Conservation (phyloP, 2,113 vertebrate species). For the Trochalopteron elliotii region DNA sequence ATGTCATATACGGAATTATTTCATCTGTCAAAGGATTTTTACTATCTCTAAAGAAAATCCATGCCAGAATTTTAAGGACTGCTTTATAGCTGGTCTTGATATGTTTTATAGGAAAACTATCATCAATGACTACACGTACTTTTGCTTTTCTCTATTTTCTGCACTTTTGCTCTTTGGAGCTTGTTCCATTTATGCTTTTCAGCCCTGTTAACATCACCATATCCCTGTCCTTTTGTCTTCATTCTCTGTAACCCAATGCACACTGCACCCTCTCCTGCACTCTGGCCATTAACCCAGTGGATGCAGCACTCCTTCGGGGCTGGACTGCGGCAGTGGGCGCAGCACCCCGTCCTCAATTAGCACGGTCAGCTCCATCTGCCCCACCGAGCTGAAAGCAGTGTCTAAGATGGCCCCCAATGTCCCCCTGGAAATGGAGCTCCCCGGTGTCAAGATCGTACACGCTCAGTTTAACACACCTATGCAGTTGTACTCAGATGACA, state of each 20-base stretch:
- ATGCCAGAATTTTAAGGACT: not conserved
- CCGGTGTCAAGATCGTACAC: conserved; percentile 82
- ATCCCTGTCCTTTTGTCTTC: conserved; percentile 48
- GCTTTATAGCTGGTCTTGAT: not conserved
- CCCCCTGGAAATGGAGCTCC: conserved; percentile 82
- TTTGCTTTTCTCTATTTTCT: conserved; percentile 3
- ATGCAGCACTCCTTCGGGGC: conserved; percentile 77
- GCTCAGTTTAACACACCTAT: conserved; percentile 84
- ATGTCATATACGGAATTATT: not conserved
- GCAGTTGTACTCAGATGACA: conserved; percentile 85
- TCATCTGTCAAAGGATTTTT: not conserved
- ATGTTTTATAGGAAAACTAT: not conserved
- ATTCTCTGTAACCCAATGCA: not conserved
- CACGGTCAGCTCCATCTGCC: conserved; percentile 79
- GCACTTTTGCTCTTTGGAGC: not conserved
- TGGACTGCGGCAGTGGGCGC: conserved; percentile 77
- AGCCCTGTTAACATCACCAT: conserved; percentile 44
- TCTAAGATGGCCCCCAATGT: conserved; percentile 81
- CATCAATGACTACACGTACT: not conserved
- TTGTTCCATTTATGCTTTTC: not conserved
- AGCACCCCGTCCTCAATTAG: conserved; percentile 79
- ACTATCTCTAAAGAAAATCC: not conserved
- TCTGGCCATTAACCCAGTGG: conserved; percentile 67
- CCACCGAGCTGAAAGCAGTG: conserved; percentile 79
- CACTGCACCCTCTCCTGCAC: not conserved